phyloP scores from a whole-genome alignment of 2,797 vertebrate species.

The Onychomys torridus region DNA sequence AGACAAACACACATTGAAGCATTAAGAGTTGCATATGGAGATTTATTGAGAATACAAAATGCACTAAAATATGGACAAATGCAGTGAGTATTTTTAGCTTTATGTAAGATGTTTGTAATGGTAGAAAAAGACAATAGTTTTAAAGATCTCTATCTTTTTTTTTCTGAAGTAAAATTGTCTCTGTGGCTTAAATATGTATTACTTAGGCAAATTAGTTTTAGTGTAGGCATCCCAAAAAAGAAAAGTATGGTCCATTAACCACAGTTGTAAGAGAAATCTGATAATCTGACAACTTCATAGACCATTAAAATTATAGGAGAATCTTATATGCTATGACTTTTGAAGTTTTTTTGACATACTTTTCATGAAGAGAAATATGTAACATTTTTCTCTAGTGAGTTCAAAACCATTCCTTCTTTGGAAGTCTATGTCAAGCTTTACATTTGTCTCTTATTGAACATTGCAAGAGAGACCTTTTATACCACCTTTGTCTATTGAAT shows the following conservation, averaged over 20 bases:
- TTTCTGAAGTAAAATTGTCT: neutral
- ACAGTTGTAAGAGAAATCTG: slow-evolving; percentile 3
- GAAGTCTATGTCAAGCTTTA: slow-evolving; percentile 4
- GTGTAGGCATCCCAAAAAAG: slow-evolving; percentile 23
- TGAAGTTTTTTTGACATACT: neutral
- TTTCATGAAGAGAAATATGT: neutral
- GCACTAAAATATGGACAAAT: slow-evolving; percentile 45
- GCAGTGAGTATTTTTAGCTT: slow-evolving; percentile 48
- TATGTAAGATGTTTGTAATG: slow-evolving; percentile 41
- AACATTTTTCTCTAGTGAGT: neutral
- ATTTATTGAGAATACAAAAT: slow-evolving; percentile 53
- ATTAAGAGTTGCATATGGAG: slow-evolving; percentile 68
- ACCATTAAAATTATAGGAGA: slow-evolving; percentile 25
- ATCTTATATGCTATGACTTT: neutral
- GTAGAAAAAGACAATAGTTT: neutral
- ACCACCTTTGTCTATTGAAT: neutral
- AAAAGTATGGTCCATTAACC: slow-evolving; percentile 32
- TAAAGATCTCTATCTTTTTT: neutral
- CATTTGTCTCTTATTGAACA: neutral
- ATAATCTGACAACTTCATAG: slow-evolving; percentile 37
- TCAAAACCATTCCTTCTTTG: neutral
- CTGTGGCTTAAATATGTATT: neutral
- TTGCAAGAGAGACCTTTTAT: neutral
- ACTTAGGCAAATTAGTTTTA: neutral
- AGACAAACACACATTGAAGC: slow-evolving; percentile 16